Base-by-base conservation (phyloP, 2,113 vertebrate species). In the Mohoua ochrocephala region DNA sequence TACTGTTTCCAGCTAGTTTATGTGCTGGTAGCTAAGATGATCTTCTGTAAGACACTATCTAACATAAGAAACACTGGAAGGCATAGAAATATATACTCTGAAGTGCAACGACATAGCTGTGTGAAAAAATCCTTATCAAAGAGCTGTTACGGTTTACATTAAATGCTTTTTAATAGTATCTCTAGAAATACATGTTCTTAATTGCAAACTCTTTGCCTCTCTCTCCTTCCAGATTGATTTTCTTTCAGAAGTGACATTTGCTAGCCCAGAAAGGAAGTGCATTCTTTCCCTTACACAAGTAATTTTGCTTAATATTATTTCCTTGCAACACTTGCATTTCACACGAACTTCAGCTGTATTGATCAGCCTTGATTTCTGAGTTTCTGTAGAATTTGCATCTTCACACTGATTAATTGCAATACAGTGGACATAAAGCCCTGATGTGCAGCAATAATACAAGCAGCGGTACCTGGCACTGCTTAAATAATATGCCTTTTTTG, bases 381-480 rank as follows among this genome's bases (percentile, higher is more conserved):
- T 69, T 88, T 74, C 75, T 77, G 33, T 76, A 74, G 54, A 74
- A 90, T 93, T 87, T 89, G 45, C 31, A 73, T 85, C 44, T 89
- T 54, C 68, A 53, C 52, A n/a, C 19, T 41, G 12, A 39, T 91
- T 63, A 47, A 21, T 93, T 88, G 65, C 39, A 47, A 21, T 63
- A 35, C 15, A 27, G n/a, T 67, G 54, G 39, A 44, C 6, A 3
- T 73, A 47, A 73, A 67, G 42, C 82, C 39, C 53, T 47, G 9
- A 17, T 50, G 47, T 39, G 39, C 60, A 78, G 85, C 37, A 93
- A 24, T 89, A 80, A 79, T 64, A 33, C 16, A 53, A 56, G 33
- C 42, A 70, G 45, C 61, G 42, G 30, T 59, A 42, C 30, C 7
- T 91, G 70, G 31, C 5, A 6, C 61, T 91, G 11, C 61, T 61